These are phyloP conservation scores for Cyanoramphus novaezelandiae DNA, from an alignment of 2,113 vertebrate genomes.

Conservation along the genomic window DNA sequence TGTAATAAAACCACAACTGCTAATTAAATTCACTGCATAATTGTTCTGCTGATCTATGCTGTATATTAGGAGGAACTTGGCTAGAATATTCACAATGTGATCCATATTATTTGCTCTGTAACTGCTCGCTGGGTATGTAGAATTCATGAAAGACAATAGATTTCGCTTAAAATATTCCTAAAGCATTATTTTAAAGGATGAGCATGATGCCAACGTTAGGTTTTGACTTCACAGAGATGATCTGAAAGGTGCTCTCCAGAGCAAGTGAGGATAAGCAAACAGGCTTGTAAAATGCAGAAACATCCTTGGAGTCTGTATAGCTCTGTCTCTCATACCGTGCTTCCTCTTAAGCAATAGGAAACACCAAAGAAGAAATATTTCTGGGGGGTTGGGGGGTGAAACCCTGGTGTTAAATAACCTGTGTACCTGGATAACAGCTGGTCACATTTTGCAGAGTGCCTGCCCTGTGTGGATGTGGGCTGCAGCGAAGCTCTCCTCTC, in stretches of 20 bases:
- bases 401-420: background rate
- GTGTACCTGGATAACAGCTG: background rate
- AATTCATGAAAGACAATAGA: background rate
- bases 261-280: background rate
- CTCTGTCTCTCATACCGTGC: fast-evolving
- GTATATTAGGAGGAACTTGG: background rate
- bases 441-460: fast-evolving
- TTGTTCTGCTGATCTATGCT: background rate
- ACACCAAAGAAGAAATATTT: background rate
- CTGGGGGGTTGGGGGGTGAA: background rate
- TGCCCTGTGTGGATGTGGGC: background rate
- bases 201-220: fast-evolving
- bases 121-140: background rate
- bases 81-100: background rate
- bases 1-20: background rate
- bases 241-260: background rate
- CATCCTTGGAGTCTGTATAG: background rate
- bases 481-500: background rate
- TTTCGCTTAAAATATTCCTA: background rate
- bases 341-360: background rate
- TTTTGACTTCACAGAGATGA: background rate
- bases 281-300: background rate
- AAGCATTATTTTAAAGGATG: background rate
- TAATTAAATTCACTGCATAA: background rate
- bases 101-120: background rate